A percentile compares a stretch with the other conserved stretches of the same genome.
Conservation (phyloP, 2,797 vertebrate genomes). For the Ceryle rudis region DNA sequence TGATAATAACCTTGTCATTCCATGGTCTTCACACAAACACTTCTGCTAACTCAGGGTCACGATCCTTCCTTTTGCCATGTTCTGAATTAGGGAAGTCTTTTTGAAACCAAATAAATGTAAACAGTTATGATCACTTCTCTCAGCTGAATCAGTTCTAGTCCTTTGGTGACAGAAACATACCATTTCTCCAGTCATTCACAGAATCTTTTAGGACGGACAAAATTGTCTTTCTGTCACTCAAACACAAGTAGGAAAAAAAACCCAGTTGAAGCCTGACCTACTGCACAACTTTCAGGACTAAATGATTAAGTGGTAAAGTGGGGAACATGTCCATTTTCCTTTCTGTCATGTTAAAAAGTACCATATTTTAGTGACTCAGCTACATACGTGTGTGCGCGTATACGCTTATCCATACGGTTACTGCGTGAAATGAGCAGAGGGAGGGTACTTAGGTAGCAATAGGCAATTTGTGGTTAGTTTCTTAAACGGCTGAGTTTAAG, state of each 20-base stretch:
- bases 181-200: neutral
- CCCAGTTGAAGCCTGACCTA: accelerated
- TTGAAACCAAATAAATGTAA: neutral
- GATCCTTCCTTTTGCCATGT: neutral
- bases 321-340: neutral
- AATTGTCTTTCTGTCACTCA: neutral
- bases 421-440: neutral
- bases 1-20: neutral
- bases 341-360: neutral
- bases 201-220: neutral
- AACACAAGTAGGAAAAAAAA: neutral
- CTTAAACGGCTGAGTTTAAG: neutral
- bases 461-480: neutral
- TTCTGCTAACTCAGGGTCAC: neutral
- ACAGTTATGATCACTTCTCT: neutral
- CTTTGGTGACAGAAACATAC: neutral
- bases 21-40: neutral
- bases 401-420: neutral
- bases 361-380: neutral
- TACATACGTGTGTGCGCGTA: accelerated
- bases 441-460: neutral
- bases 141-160: neutral
- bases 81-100: neutral
- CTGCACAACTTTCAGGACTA: neutral
- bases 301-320: neutral